Evolutionary conservation across 2,113 vertebrate species (phyloP), one percentile per base, ranked within the genome.

Genomic region (Siniperca knerii): DNA sequence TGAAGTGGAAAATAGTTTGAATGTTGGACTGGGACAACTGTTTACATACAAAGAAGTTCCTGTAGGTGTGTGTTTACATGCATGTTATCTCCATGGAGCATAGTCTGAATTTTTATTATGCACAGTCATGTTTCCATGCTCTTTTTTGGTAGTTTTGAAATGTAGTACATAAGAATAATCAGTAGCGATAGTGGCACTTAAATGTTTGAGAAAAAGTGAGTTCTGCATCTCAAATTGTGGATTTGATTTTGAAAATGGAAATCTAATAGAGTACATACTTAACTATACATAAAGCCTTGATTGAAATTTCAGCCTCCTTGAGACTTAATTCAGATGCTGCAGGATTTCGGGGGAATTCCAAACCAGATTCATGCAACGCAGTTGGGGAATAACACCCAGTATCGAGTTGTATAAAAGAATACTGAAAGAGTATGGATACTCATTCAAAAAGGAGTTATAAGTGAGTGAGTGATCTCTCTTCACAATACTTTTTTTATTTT

Each of bases 41-140:
- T 90, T 90, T 90, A 90, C 73, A 82, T 60, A 50, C 50, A 46
- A 9, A 44, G 61, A 71, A 29, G 62, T 77, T 82, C 80, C 83
- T 44, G 82, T 76, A 85, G 79, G 79, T 90, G 81, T 82, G 79
- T 90, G 86, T 88, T 90, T 82, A 86, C 75, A 79, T 65, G 69
- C 40, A 12, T 62, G 64, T 80, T 74, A 76, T 79, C 61, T 81
- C 77, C 69, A 6, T 48, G 48, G 25, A 85, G 60, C 71, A 18
- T 8, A 40, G 73, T 65, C 25, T 6, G 61, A 44, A 64, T 64
- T 73, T 64, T 29, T 37, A 48, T 50, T 60, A 0, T 4, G 54
- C 42, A 5, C 44, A 5, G 42, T 76, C 71, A 35, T 25, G 71
- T 64, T 65, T 86, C 46, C 60, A 18, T 25, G 58, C 52, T 67